Percentiles rank a stretch among this genome's conserved stretches.
These are phyloP conservation scores for Garrulus glandarius DNA, from an alignment of 2,797 vertebrate genomes.

Conservation along the genomic window DNA sequence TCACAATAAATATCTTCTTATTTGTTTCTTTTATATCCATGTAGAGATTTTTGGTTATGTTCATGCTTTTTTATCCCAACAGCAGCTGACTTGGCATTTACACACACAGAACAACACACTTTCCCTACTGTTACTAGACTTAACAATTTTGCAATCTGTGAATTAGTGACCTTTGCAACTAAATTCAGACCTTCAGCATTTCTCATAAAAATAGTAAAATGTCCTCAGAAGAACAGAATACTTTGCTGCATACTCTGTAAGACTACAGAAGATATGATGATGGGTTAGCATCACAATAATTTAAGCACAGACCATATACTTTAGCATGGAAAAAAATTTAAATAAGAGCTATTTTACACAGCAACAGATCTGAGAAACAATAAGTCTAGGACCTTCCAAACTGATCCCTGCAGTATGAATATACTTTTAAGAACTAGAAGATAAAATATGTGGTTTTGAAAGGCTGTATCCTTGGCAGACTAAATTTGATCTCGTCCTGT, in stretches of 20 bases:
- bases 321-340: background rate
- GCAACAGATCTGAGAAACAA: background rate
- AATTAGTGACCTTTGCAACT: slow-evolving; percentile 26
- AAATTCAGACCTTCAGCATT: background rate
- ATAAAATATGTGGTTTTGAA: background rate
- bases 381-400: background rate
- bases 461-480: background rate
- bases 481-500: background rate
- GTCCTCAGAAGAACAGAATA: background rate
- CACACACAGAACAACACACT: background rate
- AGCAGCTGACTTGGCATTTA: slow-evolving; percentile 54
- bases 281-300: background rate
- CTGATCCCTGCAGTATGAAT: background rate
- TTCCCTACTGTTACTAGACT: slow-evolving; percentile 14
- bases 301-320: background rate
- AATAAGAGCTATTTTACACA: background rate
- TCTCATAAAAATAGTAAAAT: slow-evolving; percentile 20
- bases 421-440: background rate
- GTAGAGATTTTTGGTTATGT: slow-evolving; percentile 4
- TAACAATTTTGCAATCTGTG: slow-evolving; percentile 5
- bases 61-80: background rate
- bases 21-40: slow-evolving; percentile 24
- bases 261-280: background rate
- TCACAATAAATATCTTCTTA: slow-evolving; percentile 1
- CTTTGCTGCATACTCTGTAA: background rate